Evolutionary conservation across 1,140 invertebrate species (phyloP).

Genomic region (Drosophila murphyi): DNA sequence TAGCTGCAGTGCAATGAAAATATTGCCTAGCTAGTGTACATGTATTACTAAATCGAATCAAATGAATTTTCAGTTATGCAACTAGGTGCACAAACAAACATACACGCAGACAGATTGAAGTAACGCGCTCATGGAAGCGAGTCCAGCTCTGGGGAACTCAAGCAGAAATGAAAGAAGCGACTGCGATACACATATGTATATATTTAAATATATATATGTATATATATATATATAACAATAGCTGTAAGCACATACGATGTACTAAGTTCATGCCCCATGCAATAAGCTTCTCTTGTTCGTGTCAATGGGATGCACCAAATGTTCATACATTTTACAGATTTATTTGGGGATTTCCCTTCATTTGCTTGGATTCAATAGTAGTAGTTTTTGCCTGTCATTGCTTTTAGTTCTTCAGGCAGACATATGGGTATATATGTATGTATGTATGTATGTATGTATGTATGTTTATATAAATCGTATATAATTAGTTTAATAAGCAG

Average conservation of each 20-base stretch:
- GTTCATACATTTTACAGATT: no score
- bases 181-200: not conserved
- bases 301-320: not conserved
- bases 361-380: not conserved
- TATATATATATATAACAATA: not conserved
- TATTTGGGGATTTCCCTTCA: not conserved
- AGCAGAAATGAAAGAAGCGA: not conserved
- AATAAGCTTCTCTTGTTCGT: slow-evolving; percentile 23
- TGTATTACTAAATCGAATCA: not conserved
- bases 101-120: not conserved
- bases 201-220: not conserved
- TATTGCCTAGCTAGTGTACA: slow-evolving; percentile 1
- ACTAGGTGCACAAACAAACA: not conserved
- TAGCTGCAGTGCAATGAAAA: slow-evolving; percentile 28
- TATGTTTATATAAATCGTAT: slow-evolving; percentile 10
- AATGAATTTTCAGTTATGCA: not conserved
- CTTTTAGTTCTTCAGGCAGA: not conserved
- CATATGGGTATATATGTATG: not conserved
- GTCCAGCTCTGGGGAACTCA: not conserved
- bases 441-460: slow-evolving; percentile 5
- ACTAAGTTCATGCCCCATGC: slow-evolving; percentile 31
- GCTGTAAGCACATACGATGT: not conserved
- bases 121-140: not conserved
- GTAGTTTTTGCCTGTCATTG: not conserved
- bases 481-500: slow-evolving; percentile 29